Conservation (phyloP, 1,140 invertebrate species). For the Gonioctena quinquepunctata region DNA sequence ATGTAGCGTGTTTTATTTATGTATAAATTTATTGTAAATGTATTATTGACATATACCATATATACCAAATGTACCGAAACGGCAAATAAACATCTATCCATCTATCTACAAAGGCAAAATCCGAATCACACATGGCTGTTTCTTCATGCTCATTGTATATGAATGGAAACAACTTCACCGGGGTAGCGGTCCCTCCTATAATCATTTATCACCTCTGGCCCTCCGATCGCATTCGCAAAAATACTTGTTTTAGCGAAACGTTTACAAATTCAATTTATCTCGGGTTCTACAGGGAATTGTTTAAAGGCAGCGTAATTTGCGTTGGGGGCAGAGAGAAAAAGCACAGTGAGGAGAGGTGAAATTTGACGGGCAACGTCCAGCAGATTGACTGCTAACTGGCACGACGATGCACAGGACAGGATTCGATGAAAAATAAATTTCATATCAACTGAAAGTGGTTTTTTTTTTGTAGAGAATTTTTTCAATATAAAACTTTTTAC, state of each 20-base stretch:
- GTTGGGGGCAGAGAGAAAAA: constrained; percentile 22
- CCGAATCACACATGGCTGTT: not conserved
- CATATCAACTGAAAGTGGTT: no score
- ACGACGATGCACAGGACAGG: constrained; percentile 11
- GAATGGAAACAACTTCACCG: not conserved
- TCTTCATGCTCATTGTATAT: not conserved
- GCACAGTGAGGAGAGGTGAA: not conserved
- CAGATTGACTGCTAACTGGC: constrained; percentile 34
- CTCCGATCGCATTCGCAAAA: constrained; percentile 5
- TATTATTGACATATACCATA: no score
- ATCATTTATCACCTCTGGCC: constrained; percentile 6
- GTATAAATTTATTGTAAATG: no score
- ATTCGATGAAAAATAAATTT: not conserved
- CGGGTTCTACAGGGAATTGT: constrained; percentile 8
- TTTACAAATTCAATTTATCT: constrained; percentile 28
- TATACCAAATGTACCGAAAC: no score
- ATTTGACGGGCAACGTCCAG: constrained; percentile 5
- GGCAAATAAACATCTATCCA: no score
- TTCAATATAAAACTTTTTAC: no score
- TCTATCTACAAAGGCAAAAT: not conserved
- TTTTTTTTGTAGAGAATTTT: no score
- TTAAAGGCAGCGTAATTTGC: constrained; percentile 33
- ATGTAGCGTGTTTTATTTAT: no score
- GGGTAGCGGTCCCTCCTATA: not conserved
- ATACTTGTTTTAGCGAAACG: constrained; percentile 20